Conservation (phyloP, 2,113 vertebrate genomes). For the Eptesicus fuscus region DNA sequence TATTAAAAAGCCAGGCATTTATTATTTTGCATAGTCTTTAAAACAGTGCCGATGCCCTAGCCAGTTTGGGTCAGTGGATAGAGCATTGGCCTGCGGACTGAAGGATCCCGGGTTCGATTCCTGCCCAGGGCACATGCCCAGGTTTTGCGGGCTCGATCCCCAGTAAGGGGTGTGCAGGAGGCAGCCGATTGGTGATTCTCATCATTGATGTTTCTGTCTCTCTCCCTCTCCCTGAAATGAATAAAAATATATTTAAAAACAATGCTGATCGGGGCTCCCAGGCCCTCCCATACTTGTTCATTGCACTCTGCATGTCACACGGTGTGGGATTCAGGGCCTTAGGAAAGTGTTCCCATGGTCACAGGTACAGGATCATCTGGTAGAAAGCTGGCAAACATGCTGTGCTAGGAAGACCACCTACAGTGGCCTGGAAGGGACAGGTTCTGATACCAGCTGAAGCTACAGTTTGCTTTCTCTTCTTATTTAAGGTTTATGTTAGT, state of each 20-base stretch:
- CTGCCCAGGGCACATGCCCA: no score
- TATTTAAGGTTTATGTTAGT: neutral
- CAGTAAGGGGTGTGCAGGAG: no score
- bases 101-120: no score
- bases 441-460: neutral
- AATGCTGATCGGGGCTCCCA: neutral
- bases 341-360: slow-evolving; percentile 30
- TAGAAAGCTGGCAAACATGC: neutral
- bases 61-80: no score
- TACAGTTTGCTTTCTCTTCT: neutral
- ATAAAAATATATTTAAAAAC: neutral
- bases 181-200: no score
- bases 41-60: no score
- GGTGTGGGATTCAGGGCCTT: neutral
- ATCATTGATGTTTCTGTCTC: no score
- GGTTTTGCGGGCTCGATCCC: no score
- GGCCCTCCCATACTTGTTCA: neutral
- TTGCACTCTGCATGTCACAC: neutral
- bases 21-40: neutral
- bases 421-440: neutral
- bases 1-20: neutral
- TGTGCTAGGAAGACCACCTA: neutral
- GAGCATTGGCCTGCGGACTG: no score
- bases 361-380: neutral
- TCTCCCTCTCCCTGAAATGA: no score